phyloP scores from a whole-genome alignment of 2,888 invertebrate genomes.

The Crossocerus cetratus region DNA sequence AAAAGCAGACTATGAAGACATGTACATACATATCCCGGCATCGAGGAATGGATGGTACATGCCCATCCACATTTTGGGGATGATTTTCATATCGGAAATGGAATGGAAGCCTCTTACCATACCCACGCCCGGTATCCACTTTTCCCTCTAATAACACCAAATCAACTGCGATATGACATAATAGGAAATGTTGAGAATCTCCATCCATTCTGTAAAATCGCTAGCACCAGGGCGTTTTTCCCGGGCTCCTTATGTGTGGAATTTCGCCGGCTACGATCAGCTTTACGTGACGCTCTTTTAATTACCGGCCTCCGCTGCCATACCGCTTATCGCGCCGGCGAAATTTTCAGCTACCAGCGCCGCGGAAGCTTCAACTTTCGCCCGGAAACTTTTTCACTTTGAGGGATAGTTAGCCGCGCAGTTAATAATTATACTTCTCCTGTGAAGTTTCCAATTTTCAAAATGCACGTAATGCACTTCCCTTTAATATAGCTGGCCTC shows the following conservation, averaged over 20 bases:
- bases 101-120: neutral
- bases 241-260: neutral
- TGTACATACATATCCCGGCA: no score
- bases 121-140: neutral
- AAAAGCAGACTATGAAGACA: no score
- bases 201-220: no score
- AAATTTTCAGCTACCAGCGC: slow-evolving; percentile 24
- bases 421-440: slow-evolving; percentile 44
- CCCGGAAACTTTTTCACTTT: slow-evolving; percentile 45
- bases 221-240: neutral
- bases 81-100: neutral
- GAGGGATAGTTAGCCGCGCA: slow-evolving; percentile 42
- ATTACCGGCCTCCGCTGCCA: slow-evolving; percentile 29
- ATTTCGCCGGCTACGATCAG: neutral
- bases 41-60: no score
- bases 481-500: neutral
- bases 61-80: neutral
- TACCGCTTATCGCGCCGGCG: slow-evolving; percentile 32
- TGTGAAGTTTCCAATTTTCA: slow-evolving; percentile 41
- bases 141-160: no score
- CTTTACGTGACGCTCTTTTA: slow-evolving; percentile 17
- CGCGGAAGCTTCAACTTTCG: slow-evolving; percentile 35
- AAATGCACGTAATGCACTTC: slow-evolving; percentile 28
- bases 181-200: no score
- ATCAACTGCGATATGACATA: no score